Evolutionary conservation across 2,888 invertebrate species (phyloP), one percentile per base, ranked within the genome.

Genomic region (Spialia ferax): DNA sequence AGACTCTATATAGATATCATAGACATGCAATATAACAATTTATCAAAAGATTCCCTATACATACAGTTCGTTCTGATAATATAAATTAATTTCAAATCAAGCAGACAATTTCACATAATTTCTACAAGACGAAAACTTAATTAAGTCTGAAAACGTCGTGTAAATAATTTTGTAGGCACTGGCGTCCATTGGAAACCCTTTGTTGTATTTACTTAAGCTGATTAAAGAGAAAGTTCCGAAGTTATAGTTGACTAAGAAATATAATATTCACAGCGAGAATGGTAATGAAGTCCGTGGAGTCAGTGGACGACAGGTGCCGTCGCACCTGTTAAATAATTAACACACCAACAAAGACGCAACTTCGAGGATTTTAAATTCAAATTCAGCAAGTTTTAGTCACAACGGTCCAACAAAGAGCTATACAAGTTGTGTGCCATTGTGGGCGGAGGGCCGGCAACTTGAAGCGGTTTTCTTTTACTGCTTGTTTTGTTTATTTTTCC

Each of bases 361-460:
- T 89, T 85, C 72, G 74, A 75, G 76, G 80, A 92, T 92, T 91
- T 91, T 85, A 91, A 90, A 90, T 91, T 89, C 83, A 89, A 88
- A 91, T 90, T 80, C 70, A 59, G 72, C 72, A 85, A 87, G 83
- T 88, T 86, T 72, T 71, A 75, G 77, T 75, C 78, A 75, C 75
- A 71, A 73, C 71, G 76, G 74, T 77, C 77, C 75, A 70, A 71
- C 75, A 74, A 76, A 75, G 75, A 65, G 69, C 62, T 68, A 60
- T 69, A 68, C 63, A 70, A 74, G 65, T 64, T 62, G 55, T 59
- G 26, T 61, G 63, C 54, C 70, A 62, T 67, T 67, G 68, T 61
- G 59, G 59, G 52, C 57, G 70, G 68, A 65, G 62, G 72, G 69
- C 35, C 67, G 22, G 54, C 10, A 73, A 70, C 71, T 70, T 65